These are phyloP conservation scores for Synergus laeviventris DNA, from an alignment of 2,888 invertebrate species.

Conservation along the genomic window DNA sequence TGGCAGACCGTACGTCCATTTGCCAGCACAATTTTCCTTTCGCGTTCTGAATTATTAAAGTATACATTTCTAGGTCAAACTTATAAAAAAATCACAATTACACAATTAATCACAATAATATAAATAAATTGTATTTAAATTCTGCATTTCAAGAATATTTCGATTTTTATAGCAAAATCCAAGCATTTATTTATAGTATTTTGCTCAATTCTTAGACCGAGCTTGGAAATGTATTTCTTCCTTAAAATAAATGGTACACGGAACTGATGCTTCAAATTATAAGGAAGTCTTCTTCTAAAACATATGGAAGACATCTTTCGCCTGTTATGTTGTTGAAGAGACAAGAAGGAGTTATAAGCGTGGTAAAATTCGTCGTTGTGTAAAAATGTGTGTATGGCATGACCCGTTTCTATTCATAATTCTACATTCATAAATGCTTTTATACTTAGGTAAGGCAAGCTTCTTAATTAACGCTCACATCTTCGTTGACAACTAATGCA, in stretches of 20 bases:
- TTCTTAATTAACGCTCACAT: slow-evolving; percentile 38
- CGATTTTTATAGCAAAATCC: too few species aligned
- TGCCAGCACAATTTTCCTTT: too few species aligned
- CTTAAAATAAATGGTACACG: slow-evolving; percentile 3
- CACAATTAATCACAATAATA: too few species aligned
- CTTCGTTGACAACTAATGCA: slow-evolving; percentile 30
- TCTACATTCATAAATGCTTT: slow-evolving; percentile 37
- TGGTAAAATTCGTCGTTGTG: slow-evolving; percentile 17
- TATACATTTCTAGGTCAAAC: too few species aligned
- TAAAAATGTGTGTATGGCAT: slow-evolving; percentile 5
- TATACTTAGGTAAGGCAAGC: slow-evolving; percentile 26
- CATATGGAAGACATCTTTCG: slow-evolving; percentile 30
- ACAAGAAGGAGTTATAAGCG: slow-evolving; percentile 24
- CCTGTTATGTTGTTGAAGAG: slow-evolving; percentile 10
- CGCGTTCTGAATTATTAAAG: too few species aligned
- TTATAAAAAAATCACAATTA: too few species aligned
- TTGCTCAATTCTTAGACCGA: background rate
- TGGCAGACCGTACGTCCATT: too few species aligned
- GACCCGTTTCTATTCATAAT: slow-evolving; percentile 34
- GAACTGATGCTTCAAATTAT: slow-evolving; percentile 11
- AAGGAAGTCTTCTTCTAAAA: slow-evolving; percentile 23
- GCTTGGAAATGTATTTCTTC: background rate
- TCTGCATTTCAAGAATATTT: too few species aligned
- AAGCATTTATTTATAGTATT: background rate
- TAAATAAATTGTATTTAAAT: too few species aligned